Base-by-base conservation (phyloP, 2,113 vertebrate genomes). In the Eulacestoma nigropectus region DNA sequence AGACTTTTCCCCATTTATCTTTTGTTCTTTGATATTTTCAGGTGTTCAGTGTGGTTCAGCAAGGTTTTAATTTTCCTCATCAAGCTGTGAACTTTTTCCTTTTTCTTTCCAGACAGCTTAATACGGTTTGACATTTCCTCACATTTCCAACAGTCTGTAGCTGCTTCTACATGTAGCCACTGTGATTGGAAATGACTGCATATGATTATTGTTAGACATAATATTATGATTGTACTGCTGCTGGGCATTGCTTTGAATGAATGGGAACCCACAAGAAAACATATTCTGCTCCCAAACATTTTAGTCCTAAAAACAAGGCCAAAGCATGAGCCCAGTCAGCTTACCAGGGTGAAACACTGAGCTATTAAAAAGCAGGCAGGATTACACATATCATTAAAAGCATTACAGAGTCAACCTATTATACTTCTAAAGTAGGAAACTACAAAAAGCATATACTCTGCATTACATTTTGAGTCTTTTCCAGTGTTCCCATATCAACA, bases 31-130 rank as follows among this genome's bases (percentile, higher is more conserved):
- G 69, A 60, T 96, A 95, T 95, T 94, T 96, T 95, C 88, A 89
- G 80, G 74, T 89, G 70, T 89, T 90, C 81, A 47, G 18, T 7
- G 30, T 76, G 56, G 77, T 89, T 94, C 92, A 85, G 90, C 33
- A 85, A 82, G 80, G 92, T 93, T 97, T 96, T 94, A 95, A 96
- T 96, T 94, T 96, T 86, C 63, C 86, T 95, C 81, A 95, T 96
- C 89, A 95, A 92, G 42, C 81, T 92, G 65, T 83, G 84, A 95
- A 91, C 39, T 55, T 95, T 84, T 95, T 94, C 42, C 81, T 87
- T 94, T 91, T 95, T 91, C 81, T 85, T 92, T 94, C 80, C 76
- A 84, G 59, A 68, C 49, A 69, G 32, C 79, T 89, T 94, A 96
- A 95, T 92, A 81, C 0, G 7, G 29, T 93, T 93, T 90, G 96